Evolutionary conservation across 2,888 invertebrate species (phyloP).

Genomic region (Quadroppia sp.): DNA sequence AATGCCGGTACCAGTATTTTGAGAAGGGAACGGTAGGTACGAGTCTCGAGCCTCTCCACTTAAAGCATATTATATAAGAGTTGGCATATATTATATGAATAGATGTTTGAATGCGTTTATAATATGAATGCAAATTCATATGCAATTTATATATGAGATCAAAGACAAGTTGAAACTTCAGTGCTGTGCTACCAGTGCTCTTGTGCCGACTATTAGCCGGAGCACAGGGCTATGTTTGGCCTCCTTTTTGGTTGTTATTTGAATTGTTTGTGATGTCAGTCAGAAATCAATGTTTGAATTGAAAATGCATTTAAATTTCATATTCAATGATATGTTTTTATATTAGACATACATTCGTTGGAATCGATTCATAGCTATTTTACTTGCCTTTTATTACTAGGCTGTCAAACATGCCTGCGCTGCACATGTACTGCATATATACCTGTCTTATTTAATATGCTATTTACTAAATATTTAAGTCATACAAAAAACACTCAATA

Average conservation of each 20-base stretch:
- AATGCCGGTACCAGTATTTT: slow-evolving; percentile 5
- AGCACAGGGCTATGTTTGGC: neutral
- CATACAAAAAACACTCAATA: too few relatives aligned
- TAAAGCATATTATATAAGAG: too few relatives aligned
- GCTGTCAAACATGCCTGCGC: too few relatives aligned
- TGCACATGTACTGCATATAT: too few relatives aligned
- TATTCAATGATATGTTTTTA: slow-evolving; percentile 5
- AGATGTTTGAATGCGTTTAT: neutral
- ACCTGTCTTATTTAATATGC: too few relatives aligned
- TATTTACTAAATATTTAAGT: too few relatives aligned
- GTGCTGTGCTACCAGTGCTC: neutral
- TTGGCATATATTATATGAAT: neutral
- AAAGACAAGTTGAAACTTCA: slow-evolving; percentile 7
- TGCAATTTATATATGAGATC: slow-evolving; percentile 7
- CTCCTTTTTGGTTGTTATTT: neutral
- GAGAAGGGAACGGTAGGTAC: neutral
- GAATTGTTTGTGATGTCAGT: neutral
- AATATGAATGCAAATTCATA: neutral
- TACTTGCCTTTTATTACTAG: too few relatives aligned
- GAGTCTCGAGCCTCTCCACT: neutral
- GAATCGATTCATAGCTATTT: too few relatives aligned
- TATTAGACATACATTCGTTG: neutral
- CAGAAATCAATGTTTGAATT: neutral
- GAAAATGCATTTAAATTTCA: neutral
- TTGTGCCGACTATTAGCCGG: neutral